Evolutionary conservation across 2,888 invertebrate species (phyloP).

Genomic region (Gnatocerus cornutus): DNA sequence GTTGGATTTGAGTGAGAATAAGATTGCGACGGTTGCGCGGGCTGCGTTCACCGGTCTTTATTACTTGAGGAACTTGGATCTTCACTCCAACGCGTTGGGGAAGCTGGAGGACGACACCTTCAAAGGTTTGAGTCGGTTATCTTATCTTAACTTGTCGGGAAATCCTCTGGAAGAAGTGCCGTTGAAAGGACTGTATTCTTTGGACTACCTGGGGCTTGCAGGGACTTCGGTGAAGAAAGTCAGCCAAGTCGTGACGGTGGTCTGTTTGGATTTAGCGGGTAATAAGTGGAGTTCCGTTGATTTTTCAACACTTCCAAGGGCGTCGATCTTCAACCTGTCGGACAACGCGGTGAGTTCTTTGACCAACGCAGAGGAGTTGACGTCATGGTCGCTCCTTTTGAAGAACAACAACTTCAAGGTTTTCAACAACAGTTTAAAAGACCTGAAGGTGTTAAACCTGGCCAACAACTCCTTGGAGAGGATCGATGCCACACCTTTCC

Average conservation of each 20-base stretch:
- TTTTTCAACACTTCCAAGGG: not conserved
- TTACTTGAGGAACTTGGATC: not conserved
- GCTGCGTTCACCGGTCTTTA: not conserved
- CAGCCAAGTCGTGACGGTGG: not conserved
- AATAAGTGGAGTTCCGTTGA: not conserved
- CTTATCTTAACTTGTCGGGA: not conserved
- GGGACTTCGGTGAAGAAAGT: not conserved
- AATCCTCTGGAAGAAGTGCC: constrained; percentile 3
- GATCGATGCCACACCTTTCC: not conserved
- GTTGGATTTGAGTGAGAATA: constrained; percentile 12
- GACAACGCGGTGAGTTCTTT: not conserved
- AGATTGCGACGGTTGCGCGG: not conserved
- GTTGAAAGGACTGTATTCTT: not conserved
- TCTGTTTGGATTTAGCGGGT: not conserved
- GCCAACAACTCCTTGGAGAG: not conserved
- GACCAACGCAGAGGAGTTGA: not conserved
- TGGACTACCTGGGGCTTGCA: not conserved
- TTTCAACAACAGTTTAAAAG: not conserved
- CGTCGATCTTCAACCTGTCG: not conserved
- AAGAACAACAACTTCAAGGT: not conserved
- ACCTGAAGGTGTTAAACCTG: not conserved
- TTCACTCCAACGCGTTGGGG: not conserved
- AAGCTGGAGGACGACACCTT: not conserved
- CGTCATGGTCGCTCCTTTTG: not conserved
- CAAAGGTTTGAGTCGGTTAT: not conserved